Evolutionary conservation across 2,888 invertebrate species (phyloP).

Genomic region (Eristalis pertinax): DNA sequence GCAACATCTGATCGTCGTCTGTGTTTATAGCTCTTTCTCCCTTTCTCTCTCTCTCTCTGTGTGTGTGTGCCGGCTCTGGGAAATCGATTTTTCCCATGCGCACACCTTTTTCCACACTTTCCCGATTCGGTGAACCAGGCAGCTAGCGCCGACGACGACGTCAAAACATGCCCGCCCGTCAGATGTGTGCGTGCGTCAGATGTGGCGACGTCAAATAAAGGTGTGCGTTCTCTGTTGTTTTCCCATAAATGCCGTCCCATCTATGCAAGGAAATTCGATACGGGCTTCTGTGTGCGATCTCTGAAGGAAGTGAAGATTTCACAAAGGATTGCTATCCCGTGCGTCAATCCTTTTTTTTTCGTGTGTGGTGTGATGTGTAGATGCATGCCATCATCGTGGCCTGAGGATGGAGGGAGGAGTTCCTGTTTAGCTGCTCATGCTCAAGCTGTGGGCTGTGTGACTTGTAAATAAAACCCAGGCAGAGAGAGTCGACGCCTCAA

Average conservation of each 20-base stretch:
- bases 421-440: no score
- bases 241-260: not conserved
- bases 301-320: no score
- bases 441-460: no score
- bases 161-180: conserved; percentile 28
- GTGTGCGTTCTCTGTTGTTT: conserved; percentile 18
- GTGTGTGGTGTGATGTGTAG: no score
- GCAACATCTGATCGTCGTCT: conserved; percentile 47
- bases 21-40: not conserved
- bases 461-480: no score
- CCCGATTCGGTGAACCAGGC: not conserved
- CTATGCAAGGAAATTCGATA: conserved; percentile 41
- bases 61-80: conserved; percentile 29
- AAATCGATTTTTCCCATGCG: conserved; percentile 57
- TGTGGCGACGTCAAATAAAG: conserved; percentile 39
- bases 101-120: conserved; percentile 3
- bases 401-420: no score
- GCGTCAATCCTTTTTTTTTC: no score
- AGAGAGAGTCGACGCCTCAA: no score
- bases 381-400: no score
- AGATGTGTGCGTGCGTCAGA: not conserved
- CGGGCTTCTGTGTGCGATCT: conserved; percentile 9
- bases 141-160: not conserved
- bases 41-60: conserved; percentile 1
- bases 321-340: no score